A percentile compares a stretch with the other conserved stretches of the same genome.
Conservation (phyloP, 35 echinoderm and acorn worm species). For the Strongylocentrotus purpuratus region DNA sequence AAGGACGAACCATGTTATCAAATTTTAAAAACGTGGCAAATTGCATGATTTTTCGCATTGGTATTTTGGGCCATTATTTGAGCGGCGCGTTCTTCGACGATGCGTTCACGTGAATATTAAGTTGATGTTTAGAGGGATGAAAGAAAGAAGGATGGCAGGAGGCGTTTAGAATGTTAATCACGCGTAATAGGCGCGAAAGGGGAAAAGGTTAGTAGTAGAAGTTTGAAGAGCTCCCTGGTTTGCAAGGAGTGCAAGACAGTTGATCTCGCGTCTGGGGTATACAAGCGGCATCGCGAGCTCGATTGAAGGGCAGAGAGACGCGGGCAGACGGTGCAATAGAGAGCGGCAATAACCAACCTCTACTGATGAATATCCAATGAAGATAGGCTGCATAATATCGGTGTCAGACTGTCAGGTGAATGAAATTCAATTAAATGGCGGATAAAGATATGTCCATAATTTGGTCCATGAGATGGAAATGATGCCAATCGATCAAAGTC, state of each 20-base stretch:
- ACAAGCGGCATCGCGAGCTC: not conserved
- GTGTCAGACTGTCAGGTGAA: not conserved
- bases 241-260: not conserved
- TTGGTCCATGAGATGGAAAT: not conserved
- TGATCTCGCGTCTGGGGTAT: not conserved
- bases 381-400: not conserved
- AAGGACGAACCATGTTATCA: not conserved
- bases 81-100: not conserved
- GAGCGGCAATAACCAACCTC: not conserved
- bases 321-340: not conserved
- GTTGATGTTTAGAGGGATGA: not conserved
- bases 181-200: not conserved
- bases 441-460: not conserved
- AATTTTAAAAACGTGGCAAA: not conserved
- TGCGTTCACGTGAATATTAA: not conserved
- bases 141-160: not conserved
- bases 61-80: not conserved
- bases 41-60: not conserved
- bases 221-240: not conserved
- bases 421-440: conserved; percentile 31
- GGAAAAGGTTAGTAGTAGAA: not conserved
- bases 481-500: not conserved
- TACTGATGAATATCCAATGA: not conserved
- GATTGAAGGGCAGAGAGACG: not conserved
- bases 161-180: not conserved